phyloP scores from a whole-genome alignment of 2,888 invertebrate genomes.

The Sarcophaga carnaria region DNA sequence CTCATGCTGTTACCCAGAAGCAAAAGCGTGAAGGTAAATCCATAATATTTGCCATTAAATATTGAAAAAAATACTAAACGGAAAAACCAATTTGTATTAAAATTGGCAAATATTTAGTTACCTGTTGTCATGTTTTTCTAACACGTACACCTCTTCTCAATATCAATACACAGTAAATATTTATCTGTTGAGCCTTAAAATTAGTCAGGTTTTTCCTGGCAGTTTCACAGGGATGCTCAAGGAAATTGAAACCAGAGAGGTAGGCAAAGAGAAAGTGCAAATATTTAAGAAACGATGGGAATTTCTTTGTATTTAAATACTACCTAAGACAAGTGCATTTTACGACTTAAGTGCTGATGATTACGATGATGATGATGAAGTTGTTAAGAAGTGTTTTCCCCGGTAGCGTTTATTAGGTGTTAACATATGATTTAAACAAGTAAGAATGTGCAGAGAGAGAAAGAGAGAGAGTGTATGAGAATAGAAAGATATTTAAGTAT shows the following conservation, averaged over 20 bases:
- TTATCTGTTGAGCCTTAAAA: conserved; percentile 73
- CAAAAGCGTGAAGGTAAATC: conserved; percentile 50
- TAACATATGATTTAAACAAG: conserved; percentile 51
- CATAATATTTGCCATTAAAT: conserved; percentile 49
- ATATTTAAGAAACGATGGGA: conserved; percentile 51
- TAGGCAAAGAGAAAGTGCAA: background rate
- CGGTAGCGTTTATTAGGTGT: conserved; percentile 59
- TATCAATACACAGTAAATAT: conserved; percentile 40
- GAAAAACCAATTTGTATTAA: conserved; percentile 21
- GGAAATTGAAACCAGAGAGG: background rate
- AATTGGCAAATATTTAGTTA: conserved; percentile 74
- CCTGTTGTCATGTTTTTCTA: conserved; percentile 71
- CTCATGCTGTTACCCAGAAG: background rate
- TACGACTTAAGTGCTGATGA: background rate
- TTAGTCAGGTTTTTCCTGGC: conserved; percentile 61
- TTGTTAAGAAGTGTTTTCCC: conserved; percentile 41
- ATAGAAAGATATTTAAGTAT: too few relatives aligned
- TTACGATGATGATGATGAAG: conserved; percentile 36
- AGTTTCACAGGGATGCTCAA: conserved; percentile 21
- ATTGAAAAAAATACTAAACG: conserved; percentile 7
- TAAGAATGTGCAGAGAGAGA: conserved; percentile 60
- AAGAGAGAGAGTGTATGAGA: background rate
- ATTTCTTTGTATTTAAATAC: conserved; percentile 45
- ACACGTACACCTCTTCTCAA: conserved; percentile 40
- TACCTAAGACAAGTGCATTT: conserved; percentile 76